Evolutionary conservation across 2,797 vertebrate species (phyloP), one percentile per base, ranked within the genome.

Genomic region (Melanotaenia parkinsoni): DNA sequence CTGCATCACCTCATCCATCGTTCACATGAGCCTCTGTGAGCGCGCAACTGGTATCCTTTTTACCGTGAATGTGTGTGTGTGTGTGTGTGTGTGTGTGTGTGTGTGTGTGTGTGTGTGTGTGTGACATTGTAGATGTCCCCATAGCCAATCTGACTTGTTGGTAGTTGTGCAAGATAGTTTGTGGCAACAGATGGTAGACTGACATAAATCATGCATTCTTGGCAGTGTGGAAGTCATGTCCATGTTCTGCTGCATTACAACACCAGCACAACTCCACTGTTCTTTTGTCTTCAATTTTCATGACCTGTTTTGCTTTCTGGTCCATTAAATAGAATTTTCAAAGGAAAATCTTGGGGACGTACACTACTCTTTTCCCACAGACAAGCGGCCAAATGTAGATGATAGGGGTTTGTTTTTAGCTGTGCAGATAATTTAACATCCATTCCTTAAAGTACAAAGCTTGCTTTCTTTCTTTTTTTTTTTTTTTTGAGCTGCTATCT

Each of bases 1-100:
- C 80, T 76, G 67, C 79, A 69, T 88, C 89, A 90, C 88, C 88
- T 92, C 92, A 90, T 93, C 79, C 89, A 91, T 92, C 87, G 87
- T 91, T 87, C 88, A 90, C 77, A 80, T 85, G 88, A 93, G 87
- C 82, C 67, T 67, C 60, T 72, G 60, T 69, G 59, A 83, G 82
- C 67, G 86, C 56, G 50, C 73, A 80, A 70, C 77, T 16, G 8
- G 76, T 63, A 83, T 89, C 78, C 68, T 67, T 84, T 80, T 73
- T 57, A 62, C 65, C 26, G 26, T 26, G 26, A 26, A 26, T 26
- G 24, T 26, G 24, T 26, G 24, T 75, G 26, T 38, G 51, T 37
- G 67, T 68, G 64, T 30, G 67, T 28, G 65, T 18, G 38, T 24
- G 67, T 43, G 74, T 37, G 67, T 68, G 64, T 30, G 67, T 26